Evolutionary conservation across 1,140 invertebrate species (phyloP).

Genomic region (Drosophila pachea): DNA sequence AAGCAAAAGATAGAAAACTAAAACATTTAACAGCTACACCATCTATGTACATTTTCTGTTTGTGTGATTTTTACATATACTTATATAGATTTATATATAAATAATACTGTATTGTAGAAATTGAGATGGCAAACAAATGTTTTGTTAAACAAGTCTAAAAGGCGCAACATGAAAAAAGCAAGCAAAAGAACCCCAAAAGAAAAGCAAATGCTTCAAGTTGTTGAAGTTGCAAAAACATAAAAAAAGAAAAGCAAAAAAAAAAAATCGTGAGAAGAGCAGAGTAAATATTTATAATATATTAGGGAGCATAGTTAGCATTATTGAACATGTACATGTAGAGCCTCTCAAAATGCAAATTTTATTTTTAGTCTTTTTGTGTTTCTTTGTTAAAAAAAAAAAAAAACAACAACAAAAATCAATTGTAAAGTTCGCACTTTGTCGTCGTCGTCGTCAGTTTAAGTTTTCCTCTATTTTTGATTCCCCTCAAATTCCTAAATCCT

Average conservation of each 20-base stretch:
- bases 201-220: conserved; percentile 28
- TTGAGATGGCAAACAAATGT: conserved; percentile 40
- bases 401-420: conserved; percentile 30
- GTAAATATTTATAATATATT: conserved; percentile 61
- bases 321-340: conserved; percentile 66
- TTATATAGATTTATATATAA: conserved; percentile 35
- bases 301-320: conserved; percentile 70
- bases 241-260: conserved; percentile 15
- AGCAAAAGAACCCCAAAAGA: background rate
- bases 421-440: conserved; percentile 49
- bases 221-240: conserved; percentile 22
- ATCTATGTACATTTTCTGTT: conserved; percentile 58
- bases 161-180: conserved; percentile 37
- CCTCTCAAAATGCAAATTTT: conserved; percentile 36
- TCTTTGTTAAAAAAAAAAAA: conserved; percentile 8
- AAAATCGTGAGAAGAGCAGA: background rate
- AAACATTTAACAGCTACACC: conserved; percentile 39
- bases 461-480: conserved; percentile 11
- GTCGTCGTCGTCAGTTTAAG: conserved; percentile 20
- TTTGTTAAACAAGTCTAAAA: conserved; percentile 59
- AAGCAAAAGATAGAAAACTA: conserved; percentile 4
- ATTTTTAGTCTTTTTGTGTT: conserved; percentile 21
- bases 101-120: conserved; percentile 53
- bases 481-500: conserved; percentile 1
- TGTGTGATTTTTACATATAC: conserved; percentile 56